These are phyloP conservation scores for Brachionus rotundiformis DNA, from an alignment of 1,140 invertebrate species.

Conservation along the genomic window DNA sequence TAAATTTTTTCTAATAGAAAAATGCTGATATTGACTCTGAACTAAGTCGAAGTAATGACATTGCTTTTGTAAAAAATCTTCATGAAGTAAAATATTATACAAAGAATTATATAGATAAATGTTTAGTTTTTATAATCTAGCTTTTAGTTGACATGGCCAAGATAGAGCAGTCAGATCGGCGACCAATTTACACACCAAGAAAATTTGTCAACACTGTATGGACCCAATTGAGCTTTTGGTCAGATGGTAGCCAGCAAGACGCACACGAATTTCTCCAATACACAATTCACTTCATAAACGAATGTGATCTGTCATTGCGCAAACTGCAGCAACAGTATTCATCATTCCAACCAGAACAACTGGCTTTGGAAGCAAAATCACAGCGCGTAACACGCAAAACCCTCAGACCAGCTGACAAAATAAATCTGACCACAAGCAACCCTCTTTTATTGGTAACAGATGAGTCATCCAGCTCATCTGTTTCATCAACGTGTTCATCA, in stretches of 20 bases:
- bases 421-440: not conserved
- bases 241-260: slow-evolving; percentile 42
- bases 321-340: slow-evolving; percentile 27
- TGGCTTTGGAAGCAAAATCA: not conserved
- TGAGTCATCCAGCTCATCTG: slow-evolving; percentile 16
- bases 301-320: slow-evolving; percentile 32
- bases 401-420: not conserved
- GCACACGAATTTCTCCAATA: slow-evolving; percentile 52
- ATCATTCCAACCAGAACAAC: not conserved
- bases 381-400: not conserved
- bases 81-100: slow-evolving; percentile 18
- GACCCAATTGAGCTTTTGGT: slow-evolving; percentile 37
- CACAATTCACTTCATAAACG: slow-evolving; percentile 50
- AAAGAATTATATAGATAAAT: not conserved
- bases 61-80: slow-evolving; percentile 40
- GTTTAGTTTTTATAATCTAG: not conserved
- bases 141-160: slow-evolving; percentile 44
- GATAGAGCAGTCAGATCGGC: slow-evolving; percentile 39
- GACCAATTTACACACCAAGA: slow-evolving; percentile 35
- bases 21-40: slow-evolving; percentile 22
- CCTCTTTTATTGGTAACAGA: not conserved
- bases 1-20: slow-evolving; percentile 6
- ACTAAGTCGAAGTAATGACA: slow-evolving; percentile 33
- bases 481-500: slow-evolving; percentile 13
- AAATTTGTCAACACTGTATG: slow-evolving; percentile 50